Evolutionary conservation across 2,888 invertebrate species (phyloP).

Genomic region (Drepanosiphum platanoidis): DNA sequence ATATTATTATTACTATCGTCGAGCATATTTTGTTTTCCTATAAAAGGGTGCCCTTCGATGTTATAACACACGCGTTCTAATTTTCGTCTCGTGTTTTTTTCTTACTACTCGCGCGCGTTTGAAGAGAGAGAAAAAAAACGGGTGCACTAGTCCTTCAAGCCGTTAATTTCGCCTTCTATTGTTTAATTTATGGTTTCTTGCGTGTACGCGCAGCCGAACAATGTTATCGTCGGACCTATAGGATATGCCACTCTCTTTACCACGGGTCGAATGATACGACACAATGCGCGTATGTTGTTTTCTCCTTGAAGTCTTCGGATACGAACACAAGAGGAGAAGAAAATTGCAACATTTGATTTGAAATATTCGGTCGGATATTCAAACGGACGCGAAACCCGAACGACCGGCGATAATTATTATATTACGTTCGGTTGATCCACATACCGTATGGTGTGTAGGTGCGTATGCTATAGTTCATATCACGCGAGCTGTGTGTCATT

Average conservation of each 20-base stretch:
- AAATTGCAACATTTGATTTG: slow-evolving; percentile 13
- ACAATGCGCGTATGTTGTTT: background rate
- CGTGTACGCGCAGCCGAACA: background rate
- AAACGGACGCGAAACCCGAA: background rate
- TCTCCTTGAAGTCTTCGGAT: slow-evolving; percentile 38
- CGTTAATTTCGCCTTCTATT: slow-evolving; percentile 37
- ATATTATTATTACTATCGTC: background rate
- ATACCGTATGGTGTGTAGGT: no score
- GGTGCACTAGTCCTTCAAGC: slow-evolving; percentile 36
- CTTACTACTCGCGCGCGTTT: background rate
- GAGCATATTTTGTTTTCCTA: background rate
- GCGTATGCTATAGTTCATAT: no score
- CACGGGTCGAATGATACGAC: slow-evolving; percentile 20
- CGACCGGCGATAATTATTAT: background rate
- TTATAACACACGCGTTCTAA: background rate
- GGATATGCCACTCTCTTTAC: slow-evolving; percentile 8
- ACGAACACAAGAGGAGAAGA: background rate
- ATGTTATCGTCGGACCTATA: slow-evolving; percentile 33
- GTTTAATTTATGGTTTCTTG: slow-evolving; percentile 42
- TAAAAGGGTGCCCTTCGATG: slow-evolving; percentile 42
- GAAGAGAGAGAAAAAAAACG: no score
- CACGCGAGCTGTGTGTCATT: no score
- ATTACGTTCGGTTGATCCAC: background rate
- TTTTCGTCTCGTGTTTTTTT: background rate
- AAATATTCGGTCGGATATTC: background rate